Evolutionary conservation across 2,888 invertebrate genomes (phyloP), one percentile per base, ranked within the genome.

Genomic region (Spilosoma lubricipeda): DNA sequence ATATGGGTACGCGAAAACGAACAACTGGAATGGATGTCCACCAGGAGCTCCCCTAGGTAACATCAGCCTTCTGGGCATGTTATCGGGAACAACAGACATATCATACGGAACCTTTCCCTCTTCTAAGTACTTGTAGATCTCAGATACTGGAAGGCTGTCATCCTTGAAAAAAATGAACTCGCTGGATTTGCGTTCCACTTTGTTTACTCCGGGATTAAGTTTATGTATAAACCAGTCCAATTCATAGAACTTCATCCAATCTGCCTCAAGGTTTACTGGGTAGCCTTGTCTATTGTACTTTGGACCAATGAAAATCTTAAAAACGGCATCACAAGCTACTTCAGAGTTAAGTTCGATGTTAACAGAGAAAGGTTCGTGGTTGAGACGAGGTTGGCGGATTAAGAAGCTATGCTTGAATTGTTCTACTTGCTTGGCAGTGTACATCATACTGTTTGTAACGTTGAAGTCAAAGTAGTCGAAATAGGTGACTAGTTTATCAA

Each of bases 11-110:
- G 97, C 96, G 69, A 97, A 95, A 71, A 97, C 96, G 91, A 96
- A 97, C 77, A 98, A 86, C 83, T 97, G 96, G 94, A 96, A 96
- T 70, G 96, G 96, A 92, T 96, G 96, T 70, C 98, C 98, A 79
- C 96, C 96, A 66, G 92, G 92, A 83, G 96, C 97, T 88, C 98
- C 98, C 88, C 96, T 97, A 66, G 98, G 98, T 77, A 98, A 90
- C 87, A 98, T 92, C 70, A 98, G 93, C 81, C 97, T 97, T 76
- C 96, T 96, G 4, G 98, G 98, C 93, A 97, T 96, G 72, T 96
- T 96, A 80, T 96, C 96, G 84, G 96, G 95, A 66, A 94, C 91
- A 78, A 96, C 94, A 72, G 93, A 93, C 90, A 96, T 95, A 81
- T 96, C 96, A 81, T 93, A 83, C 23, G 96, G 96, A 86, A 97